Conservation (phyloP, 2,888 invertebrate species). For the Dasysyrphus tricinctus region DNA sequence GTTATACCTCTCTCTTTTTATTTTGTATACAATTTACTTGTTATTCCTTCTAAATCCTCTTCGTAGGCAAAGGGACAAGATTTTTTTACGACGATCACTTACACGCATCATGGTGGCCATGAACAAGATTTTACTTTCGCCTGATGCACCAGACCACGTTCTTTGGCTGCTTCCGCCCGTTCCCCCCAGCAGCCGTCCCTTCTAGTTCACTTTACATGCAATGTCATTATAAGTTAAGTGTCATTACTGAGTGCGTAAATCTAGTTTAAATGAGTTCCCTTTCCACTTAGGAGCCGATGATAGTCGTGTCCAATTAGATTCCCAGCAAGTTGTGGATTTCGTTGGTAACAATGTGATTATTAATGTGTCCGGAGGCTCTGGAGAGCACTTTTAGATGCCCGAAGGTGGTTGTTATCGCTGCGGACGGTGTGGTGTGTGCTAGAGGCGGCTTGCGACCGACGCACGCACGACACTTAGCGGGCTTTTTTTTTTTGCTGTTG, state of each 20-base stretch:
- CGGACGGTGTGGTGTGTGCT: background rate
- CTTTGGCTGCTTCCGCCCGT: background rate
- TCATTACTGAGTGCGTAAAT: conserved; percentile 54
- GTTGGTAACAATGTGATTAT: conserved; percentile 67
- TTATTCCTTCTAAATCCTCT: conserved; percentile 38
- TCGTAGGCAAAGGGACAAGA: conserved; percentile 45
- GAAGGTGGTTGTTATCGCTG: conserved; percentile 31
- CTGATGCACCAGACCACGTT: conserved; percentile 31
- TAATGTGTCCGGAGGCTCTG: conserved; percentile 47
- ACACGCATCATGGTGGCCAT: conserved; percentile 57
- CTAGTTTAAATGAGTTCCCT: conserved; percentile 59
- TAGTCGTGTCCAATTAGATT: conserved; percentile 61
- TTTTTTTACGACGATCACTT: conserved; percentile 20
- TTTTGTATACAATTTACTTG: background rate
- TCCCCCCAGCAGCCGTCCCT: background rate
- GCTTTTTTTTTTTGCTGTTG: conserved; percentile 1
- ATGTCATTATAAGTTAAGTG: conserved; percentile 19
- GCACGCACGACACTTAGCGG: too few relatives aligned
- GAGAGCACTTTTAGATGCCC: conserved; percentile 4
- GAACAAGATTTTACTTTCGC: conserved; percentile 69
- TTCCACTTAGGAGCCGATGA: conserved; percentile 18
- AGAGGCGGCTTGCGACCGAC: background rate
- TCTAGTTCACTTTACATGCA: background rate
- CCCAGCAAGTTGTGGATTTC: background rate
- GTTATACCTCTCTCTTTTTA: conserved; percentile 1